Base-by-base conservation (phyloP, 2,113 vertebrate species). In the Chamaetylas fuelleborni region DNA sequence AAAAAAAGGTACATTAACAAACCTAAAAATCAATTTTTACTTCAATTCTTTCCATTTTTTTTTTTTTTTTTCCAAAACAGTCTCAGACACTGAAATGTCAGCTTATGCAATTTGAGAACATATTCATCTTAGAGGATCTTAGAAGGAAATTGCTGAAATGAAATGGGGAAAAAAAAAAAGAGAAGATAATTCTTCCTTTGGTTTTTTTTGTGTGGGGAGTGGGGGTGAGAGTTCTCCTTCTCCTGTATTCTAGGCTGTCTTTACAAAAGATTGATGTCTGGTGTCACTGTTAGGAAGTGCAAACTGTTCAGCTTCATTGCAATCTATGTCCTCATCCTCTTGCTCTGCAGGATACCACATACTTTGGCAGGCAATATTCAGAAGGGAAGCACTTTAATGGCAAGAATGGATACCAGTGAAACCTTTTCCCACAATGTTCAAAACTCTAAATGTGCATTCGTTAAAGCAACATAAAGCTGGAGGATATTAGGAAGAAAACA, bases 241-340 rank as follows among this genome's bases (percentile, higher is more conserved):
- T 97, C 88, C 86, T 93, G 87, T 95, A 96, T 94, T 97, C 95
- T 93, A 66, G 90, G 80, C 81, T 98, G 98, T 97, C 98, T 98
- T 94, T 96, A 93, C 96, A 97, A 93, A 99, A 99, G 99, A 99
- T 99, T 99, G 98, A 99, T 99, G 98, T 96, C 79, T 96, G 95
- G 98, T 99, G 98, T 99, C 99, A 99, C 96, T 89, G 92, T 96
- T 98, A 98, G 99, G 98, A 99, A 99, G 98, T 98, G 96, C 97
- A 98, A 97, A 98, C 98, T 87, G 98, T 98, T 98, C 98, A 97
- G 98, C 98, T 98, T 98, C 98, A 97, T 98, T 98, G 98, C 98
- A 98, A 97, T 96, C 98, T 97, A 96, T 98, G 98, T 98, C 98
- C 98, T 98, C 97, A 97, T 98, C 98, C 98, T 97, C 96, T 88